A percentile compares a stretch with the other conserved stretches of the same genome.
phyloP scores from a whole-genome alignment of 2,797 vertebrate species.

The Okamejei kenojei region DNA sequence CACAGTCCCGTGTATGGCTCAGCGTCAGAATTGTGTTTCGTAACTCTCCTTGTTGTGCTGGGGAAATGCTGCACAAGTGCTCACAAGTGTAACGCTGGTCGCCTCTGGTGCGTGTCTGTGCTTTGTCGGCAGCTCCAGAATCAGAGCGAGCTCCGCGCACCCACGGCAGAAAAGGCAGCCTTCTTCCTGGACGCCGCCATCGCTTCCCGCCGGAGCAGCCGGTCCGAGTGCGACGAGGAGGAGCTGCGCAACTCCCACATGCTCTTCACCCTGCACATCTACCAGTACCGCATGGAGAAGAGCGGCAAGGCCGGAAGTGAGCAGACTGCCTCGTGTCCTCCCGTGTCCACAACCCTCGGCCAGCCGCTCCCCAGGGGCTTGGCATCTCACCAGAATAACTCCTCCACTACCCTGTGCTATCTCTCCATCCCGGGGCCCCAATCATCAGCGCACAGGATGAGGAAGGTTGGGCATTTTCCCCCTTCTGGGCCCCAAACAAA shows the following conservation, averaged over 20 bases:
- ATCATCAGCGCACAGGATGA: not conserved
- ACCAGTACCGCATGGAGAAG: constrained; percentile 87
- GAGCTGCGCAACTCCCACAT: constrained; percentile 84
- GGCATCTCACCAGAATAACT: too few species aligned
- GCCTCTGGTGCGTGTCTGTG: not conserved
- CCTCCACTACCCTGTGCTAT: not conserved
- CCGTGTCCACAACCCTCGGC: not conserved
- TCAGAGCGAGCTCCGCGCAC: constrained; percentile 83
- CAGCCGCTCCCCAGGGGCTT: not conserved
- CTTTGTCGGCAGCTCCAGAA: constrained; percentile 72
- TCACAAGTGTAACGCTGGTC: not conserved
- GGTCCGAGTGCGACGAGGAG: constrained; percentile 70
- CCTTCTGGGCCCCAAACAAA: not conserved
- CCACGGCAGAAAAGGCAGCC: constrained; percentile 83
- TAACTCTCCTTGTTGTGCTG: too few species aligned
- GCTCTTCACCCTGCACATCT: constrained; percentile 92
- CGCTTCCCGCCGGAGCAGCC: constrained; percentile 71
- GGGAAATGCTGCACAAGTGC: too few species aligned
- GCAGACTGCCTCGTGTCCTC: constrained; percentile 43
- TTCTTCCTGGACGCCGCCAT: constrained; percentile 87
- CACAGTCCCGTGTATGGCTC: not conserved
- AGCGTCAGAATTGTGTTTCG: not conserved
- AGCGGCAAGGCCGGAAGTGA: constrained; percentile 80
- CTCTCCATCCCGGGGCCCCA: not conserved
- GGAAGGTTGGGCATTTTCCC: not conserved